Conservation (phyloP, 2,797 vertebrate species). For the Vultur gryphus region DNA sequence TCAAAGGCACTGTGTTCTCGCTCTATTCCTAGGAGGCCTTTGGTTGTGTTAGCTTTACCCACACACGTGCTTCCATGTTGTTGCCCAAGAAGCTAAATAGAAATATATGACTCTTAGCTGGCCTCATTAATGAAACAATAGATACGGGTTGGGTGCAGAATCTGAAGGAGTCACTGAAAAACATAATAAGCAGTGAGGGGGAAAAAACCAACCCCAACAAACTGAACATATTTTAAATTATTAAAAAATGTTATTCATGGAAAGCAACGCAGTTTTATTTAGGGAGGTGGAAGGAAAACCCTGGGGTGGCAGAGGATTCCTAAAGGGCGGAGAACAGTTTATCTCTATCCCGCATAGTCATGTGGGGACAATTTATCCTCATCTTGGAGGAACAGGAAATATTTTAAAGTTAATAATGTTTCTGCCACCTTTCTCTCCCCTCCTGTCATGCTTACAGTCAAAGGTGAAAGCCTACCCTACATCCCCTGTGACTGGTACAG, state of each 20-base stretch:
- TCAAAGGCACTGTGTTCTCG: constrained; percentile 23
- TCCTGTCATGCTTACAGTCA: constrained; percentile 49
- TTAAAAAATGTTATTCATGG: neutral
- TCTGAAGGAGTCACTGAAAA: neutral
- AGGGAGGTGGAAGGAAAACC: constrained; percentile 2
- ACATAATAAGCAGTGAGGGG: neutral
- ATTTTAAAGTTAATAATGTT: constrained; percentile 69
- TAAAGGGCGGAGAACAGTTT: constrained; percentile 13
- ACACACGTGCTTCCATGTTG: constrained; percentile 19
- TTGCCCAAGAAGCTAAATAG: constrained; percentile 29
- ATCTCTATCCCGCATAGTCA: neutral
- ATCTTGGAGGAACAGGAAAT: constrained; percentile 45
- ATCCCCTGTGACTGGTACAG: constrained; percentile 30
- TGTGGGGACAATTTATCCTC: constrained; percentile 62
- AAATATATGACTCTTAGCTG: constrained; percentile 10
- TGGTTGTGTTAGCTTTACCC: constrained; percentile 34
- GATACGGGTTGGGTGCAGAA: neutral
- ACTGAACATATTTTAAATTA: neutral
- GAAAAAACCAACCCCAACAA: neutral
- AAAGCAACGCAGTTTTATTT: neutral
- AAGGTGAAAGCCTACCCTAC: constrained; percentile 41
- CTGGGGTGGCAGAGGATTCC: constrained; percentile 19
- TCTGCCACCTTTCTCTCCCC: constrained; percentile 32
- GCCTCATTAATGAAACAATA: neutral
- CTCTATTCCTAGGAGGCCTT: constrained; percentile 48